Evolutionary conservation across 30 jellyfish, hydroid and myxozoan species (phyloP).

Genomic region (Hydra vulgaris): DNA sequence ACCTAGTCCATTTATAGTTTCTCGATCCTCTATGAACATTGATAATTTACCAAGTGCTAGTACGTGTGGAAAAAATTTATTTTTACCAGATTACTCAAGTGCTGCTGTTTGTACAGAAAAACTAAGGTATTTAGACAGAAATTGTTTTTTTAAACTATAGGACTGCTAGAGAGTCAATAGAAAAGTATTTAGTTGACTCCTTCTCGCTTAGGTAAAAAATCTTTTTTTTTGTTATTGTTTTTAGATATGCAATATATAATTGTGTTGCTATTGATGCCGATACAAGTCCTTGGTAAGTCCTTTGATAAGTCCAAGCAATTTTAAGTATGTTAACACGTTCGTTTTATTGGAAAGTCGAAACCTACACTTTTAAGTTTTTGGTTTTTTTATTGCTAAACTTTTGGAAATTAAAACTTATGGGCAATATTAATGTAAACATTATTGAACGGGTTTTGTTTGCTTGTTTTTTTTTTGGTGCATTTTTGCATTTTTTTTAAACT

Average conservation of each 20-base stretch:
- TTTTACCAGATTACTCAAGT: slow-evolving; percentile 61
- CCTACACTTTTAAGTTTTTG: no score
- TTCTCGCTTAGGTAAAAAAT: background rate
- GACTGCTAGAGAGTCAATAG: no score
- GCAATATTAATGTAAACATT: no score
- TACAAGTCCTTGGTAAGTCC: slow-evolving; percentile 71
- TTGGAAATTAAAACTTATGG: no score
- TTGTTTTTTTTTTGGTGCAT: no score
- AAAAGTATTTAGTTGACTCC: no score
- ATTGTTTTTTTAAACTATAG: no score
- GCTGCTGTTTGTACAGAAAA: slow-evolving; percentile 61
- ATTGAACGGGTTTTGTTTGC: no score
- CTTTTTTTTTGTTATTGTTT: slow-evolving; percentile 1
- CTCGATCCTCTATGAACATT: slow-evolving; percentile 45
- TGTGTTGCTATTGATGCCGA: slow-evolving; percentile 88
- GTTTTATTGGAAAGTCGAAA: background rate
- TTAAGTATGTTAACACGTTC: no score
- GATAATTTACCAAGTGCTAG: slow-evolving; percentile 77
- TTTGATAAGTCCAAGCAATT: background rate
- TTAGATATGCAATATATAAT: slow-evolving; percentile 70
- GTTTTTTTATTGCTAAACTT: no score
- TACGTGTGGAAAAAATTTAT: slow-evolving; percentile 81
- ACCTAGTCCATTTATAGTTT: slow-evolving; percentile 72
- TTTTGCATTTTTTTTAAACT: no score
- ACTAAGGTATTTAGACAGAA: slow-evolving; percentile 56